Conservation (phyloP, 2,888 invertebrate species). For the Polydesmus complanatus region DNA sequence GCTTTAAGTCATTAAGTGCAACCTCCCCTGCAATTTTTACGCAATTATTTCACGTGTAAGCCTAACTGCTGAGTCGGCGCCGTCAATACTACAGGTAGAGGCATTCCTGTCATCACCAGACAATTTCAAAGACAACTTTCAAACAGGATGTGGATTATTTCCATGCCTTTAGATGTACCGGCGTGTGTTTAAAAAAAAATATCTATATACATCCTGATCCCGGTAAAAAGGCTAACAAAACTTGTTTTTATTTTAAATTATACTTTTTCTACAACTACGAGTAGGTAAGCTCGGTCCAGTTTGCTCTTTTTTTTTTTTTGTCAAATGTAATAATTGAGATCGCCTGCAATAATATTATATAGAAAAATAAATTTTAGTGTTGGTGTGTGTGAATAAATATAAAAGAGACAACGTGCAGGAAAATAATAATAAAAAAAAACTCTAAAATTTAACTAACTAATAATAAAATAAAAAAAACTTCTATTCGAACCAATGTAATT, state of each 20-base stretch:
- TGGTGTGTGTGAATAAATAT: too few relatives aligned
- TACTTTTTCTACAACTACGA: background rate
- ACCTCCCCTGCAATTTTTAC: background rate
- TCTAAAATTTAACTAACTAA: too few relatives aligned
- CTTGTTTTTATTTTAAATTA: background rate
- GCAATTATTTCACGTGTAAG: background rate
- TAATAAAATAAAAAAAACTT: too few relatives aligned
- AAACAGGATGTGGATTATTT: background rate
- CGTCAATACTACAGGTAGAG: constrained; percentile 3
- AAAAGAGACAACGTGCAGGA: too few relatives aligned
- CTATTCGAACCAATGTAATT: too few relatives aligned
- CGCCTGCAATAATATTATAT: too few relatives aligned
- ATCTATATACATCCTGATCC: background rate
- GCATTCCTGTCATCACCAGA: background rate
- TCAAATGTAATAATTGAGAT: background rate
- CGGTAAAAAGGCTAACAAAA: background rate
- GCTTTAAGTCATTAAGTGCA: background rate
- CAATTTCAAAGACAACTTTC: background rate
- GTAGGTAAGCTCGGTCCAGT: background rate
- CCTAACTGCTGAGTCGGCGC: constrained; percentile 3
- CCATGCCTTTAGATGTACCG: background rate
- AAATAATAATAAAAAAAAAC: too few relatives aligned
- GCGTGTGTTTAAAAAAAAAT: background rate
- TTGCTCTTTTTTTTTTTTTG: background rate
- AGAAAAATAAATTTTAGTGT: too few relatives aligned